Percentiles rank a stretch among this genome's conserved stretches.
These are phyloP conservation scores for Plectropomus leopardus DNA, from an alignment of 2,113 vertebrate species.

Conservation along the genomic window DNA sequence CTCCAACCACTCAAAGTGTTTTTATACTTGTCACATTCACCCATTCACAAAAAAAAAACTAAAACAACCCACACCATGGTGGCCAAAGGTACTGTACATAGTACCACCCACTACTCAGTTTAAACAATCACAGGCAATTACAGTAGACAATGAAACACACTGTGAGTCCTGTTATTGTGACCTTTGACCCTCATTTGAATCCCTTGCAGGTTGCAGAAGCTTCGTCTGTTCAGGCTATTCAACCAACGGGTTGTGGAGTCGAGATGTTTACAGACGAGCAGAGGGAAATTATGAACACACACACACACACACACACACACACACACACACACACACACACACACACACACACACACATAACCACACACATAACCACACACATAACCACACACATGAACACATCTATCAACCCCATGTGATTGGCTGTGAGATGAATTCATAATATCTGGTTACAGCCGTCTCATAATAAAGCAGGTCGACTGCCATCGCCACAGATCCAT, in stretches of 20 bases:
- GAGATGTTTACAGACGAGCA: slow-evolving; percentile 17
- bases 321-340: slow-evolving; percentile 5
- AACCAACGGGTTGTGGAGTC: background rate
- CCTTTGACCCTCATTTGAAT: slow-evolving; percentile 57
- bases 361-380: too few relatives aligned
- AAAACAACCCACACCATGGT: too few relatives aligned
- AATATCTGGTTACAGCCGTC: slow-evolving; percentile 33
- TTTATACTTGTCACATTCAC: too few relatives aligned
- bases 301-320: slow-evolving; percentile 1
- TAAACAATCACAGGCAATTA: too few relatives aligned
- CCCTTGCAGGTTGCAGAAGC: slow-evolving; percentile 19
- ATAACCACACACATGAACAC: slow-evolving; percentile 6
- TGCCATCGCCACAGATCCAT: background rate
- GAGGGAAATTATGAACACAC: slow-evolving; percentile 28
- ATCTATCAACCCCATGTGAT: slow-evolving; percentile 28
- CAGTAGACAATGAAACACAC: background rate
- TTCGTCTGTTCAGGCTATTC: slow-evolving; percentile 16
- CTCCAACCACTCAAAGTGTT: too few relatives aligned
- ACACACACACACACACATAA: slow-evolving; percentile 8
- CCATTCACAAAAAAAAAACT: too few relatives aligned
- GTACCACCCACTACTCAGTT: too few relatives aligned
- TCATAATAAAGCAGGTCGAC: slow-evolving; percentile 38
- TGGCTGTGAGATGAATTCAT: slow-evolving; percentile 57
- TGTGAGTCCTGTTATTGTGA: slow-evolving; percentile 29
- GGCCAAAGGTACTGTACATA: too few relatives aligned